phyloP scores from a whole-genome alignment of 2,113 vertebrate species.

The Regulus satrapa region DNA sequence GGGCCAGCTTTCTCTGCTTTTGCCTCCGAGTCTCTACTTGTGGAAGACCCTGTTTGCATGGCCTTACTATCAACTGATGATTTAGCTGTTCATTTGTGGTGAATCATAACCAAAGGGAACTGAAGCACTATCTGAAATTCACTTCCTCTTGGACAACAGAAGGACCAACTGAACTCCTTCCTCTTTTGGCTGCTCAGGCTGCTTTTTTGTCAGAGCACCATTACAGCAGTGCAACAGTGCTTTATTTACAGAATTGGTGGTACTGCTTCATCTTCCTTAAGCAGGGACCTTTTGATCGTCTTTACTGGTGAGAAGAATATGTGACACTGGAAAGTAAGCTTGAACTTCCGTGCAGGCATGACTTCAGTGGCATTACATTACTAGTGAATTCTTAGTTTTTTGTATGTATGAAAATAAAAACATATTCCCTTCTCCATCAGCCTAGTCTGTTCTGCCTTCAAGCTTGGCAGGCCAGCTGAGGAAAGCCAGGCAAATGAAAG shows the following conservation, averaged over 20 bases:
- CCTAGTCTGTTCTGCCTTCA: background rate
- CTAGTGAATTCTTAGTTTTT: background rate
- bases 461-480: background rate
- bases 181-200: background rate
- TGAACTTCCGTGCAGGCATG: background rate
- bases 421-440: background rate
- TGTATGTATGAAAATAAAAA: background rate
- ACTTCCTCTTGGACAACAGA: conserved; percentile 34
- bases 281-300: background rate
- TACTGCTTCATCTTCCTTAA: background rate
- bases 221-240: background rate
- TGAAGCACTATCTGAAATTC: background rate
- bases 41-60: conserved; percentile 25
- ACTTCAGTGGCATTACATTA: background rate
- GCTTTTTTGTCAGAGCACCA: background rate
- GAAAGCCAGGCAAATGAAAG: background rate
- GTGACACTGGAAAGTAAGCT: background rate
- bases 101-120: conserved; percentile 19
- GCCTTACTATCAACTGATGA: background rate
- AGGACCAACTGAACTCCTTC: background rate
- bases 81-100: conserved; percentile 1
- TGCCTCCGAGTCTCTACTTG: conserved; percentile 5
- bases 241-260: background rate
- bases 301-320: background rate
- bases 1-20: conserved; percentile 16